Conservation (phyloP, 2,888 invertebrate genomes). For the Omphaloscelis lunosa region DNA sequence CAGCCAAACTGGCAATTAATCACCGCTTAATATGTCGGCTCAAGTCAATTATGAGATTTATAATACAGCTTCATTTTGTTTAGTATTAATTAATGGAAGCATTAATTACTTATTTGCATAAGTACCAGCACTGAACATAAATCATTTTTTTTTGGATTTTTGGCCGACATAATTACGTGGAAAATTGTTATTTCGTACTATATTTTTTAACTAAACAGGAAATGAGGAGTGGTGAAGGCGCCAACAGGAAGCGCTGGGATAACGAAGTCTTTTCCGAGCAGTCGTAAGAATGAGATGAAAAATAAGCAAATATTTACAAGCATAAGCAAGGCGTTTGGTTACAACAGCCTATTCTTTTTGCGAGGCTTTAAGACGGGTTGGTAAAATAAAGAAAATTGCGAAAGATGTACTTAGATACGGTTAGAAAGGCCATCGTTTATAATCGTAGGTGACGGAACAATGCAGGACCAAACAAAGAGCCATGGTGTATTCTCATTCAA, state of each 20-base stretch:
- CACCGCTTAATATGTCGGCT: constrained; percentile 52
- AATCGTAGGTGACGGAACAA: constrained; percentile 1
- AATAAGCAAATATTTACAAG: constrained; percentile 16
- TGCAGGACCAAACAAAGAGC: constrained; percentile 18
- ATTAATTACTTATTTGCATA: constrained; percentile 53
- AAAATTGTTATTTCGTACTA: constrained; percentile 31
- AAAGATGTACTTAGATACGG: not conserved
- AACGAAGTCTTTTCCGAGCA: constrained; percentile 24
- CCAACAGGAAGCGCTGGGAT: constrained; percentile 31
- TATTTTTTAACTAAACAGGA: constrained; percentile 35
- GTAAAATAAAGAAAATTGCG: not conserved
- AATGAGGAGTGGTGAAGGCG: constrained; percentile 36
- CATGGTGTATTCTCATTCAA: constrained; percentile 11
- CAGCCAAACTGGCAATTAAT: constrained; percentile 59
- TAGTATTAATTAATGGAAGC: constrained; percentile 47
- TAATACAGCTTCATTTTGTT: constrained; percentile 47
- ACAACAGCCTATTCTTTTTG: not conserved
- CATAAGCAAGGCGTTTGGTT: not conserved
- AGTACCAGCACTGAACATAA: constrained; percentile 19
- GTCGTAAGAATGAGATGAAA: constrained; percentile 11
- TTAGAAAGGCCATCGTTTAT: not conserved
- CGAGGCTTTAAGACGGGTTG: not conserved
- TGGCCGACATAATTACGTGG: constrained; percentile 24
- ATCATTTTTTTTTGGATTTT: constrained; percentile 29
- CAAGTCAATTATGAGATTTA: constrained; percentile 53